Conservation (phyloP, 2,888 invertebrate genomes). For the Lasioglossum leucozonium region DNA sequence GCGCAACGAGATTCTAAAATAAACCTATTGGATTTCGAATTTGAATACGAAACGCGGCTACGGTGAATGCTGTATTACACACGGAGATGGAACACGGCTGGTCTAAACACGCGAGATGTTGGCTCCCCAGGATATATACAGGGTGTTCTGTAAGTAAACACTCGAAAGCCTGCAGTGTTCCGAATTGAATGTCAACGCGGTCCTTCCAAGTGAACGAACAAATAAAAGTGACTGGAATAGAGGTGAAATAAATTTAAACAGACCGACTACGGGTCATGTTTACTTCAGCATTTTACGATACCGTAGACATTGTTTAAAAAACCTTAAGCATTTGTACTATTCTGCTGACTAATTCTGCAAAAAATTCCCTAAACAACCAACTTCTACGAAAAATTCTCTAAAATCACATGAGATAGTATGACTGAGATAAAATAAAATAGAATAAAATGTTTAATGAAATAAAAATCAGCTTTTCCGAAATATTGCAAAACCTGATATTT, state of each 20-base stretch:
- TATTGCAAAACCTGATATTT: neutral
- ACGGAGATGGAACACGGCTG: neutral
- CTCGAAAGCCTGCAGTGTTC: neutral
- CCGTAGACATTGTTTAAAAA: too few species aligned
- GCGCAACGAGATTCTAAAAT: constrained; percentile 39
- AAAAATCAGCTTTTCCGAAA: too few species aligned
- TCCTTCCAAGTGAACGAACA: neutral
- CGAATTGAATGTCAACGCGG: neutral
- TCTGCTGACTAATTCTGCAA: too few species aligned
- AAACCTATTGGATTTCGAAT: constrained; percentile 50
- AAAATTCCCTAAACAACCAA: too few species aligned
- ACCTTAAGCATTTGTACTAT: too few species aligned
- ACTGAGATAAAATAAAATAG: neutral
- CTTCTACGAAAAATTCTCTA: neutral
- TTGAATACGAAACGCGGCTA: constrained; percentile 35
- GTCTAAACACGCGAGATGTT: constrained; percentile 16
- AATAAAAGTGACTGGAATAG: neutral
- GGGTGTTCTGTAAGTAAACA: constrained; percentile 9
- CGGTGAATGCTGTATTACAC: constrained; percentile 18
- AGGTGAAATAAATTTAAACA: neutral
- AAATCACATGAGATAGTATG: neutral
- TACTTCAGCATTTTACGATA: too few species aligned
- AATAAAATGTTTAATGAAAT: too few species aligned
- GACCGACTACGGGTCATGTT: too few species aligned
- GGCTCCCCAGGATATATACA: neutral